phyloP scores from a whole-genome alignment of 2,888 invertebrate genomes.

The Drosophila tripunctata region DNA sequence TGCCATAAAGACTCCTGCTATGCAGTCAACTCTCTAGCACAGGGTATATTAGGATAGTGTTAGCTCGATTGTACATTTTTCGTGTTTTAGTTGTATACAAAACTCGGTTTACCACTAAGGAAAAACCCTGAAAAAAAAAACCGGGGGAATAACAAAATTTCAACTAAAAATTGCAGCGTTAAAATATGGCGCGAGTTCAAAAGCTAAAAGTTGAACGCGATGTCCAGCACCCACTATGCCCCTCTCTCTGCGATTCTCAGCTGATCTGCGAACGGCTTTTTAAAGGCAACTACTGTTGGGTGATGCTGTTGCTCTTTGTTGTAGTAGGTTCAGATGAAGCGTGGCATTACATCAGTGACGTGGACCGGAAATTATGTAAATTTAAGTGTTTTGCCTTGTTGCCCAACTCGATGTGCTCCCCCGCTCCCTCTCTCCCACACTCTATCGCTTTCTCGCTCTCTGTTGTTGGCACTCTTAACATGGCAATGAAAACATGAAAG shows the following conservation, averaged over 20 bases:
- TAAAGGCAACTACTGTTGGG: slow-evolving; percentile 29
- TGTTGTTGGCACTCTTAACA: slow-evolving; percentile 63
- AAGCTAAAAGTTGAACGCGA: slow-evolving; percentile 52
- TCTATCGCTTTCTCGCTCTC: slow-evolving; percentile 18
- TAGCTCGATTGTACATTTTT: too few species aligned
- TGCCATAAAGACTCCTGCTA: too few species aligned
- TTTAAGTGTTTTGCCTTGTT: slow-evolving; percentile 75
- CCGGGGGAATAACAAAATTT: slow-evolving; percentile 61
- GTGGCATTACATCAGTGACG: slow-evolving; percentile 74
- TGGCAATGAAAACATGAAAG: slow-evolving; percentile 80
- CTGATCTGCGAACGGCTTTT: slow-evolving; percentile 46
- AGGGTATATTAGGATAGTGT: too few species aligned
- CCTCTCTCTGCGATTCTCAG: slow-evolving; percentile 32
- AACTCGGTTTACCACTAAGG: slow-evolving; percentile 50
- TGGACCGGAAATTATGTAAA: slow-evolving; percentile 80
- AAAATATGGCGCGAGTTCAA: slow-evolving; percentile 65
- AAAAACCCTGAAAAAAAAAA: slow-evolving; percentile 12
- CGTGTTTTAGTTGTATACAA: slow-evolving; percentile 20
- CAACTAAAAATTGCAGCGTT: slow-evolving; percentile 69
- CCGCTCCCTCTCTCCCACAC: not conserved
- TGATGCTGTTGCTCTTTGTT: slow-evolving; percentile 22
- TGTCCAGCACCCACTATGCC: not conserved
- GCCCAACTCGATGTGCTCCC: slow-evolving; percentile 10
- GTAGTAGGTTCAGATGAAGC: slow-evolving; percentile 71
- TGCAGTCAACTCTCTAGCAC: too few species aligned